Base-by-base conservation (phyloP, 2,888 invertebrate species). In the Dichetophora obliterata region DNA sequence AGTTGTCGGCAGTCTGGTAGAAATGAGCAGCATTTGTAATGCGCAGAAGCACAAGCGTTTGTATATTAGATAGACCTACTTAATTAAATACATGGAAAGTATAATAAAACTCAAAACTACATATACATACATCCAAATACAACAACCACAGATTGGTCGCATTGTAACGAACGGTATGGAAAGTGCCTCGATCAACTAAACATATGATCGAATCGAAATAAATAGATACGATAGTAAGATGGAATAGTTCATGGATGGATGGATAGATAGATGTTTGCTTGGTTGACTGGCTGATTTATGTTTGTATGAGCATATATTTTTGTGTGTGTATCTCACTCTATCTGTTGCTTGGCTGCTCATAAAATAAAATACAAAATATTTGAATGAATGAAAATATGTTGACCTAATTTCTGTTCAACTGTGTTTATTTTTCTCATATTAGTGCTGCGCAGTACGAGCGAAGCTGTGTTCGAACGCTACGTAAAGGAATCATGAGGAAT, bases 331-430 rank as follows among this genome's bases (percentile, higher is more conserved):
- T 71, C 34, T 71, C 37, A n/a, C 3, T 54, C 19, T 50, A 24
- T 70, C 22, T 50, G 19, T 27, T n/a, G 70, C 8, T 27, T n/a
- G 54, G 54, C 54, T 54, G 54, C n/a, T 70, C 37, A 73, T n/a
- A 22, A 68, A 61, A 54, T 34, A 74, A 16, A 8, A 63, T 63
- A 37, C 43, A 34, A 50, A 74, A 63, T 61, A 48, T 31, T 31
- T 75, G 78, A 83, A 84, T 86, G 88, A 87, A 87, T 87, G 88
- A 86, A 88, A 86, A 87, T 86, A 86, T 85, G 83, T 86, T 87
- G 87, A 87, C 87, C 87, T 83, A 87, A 86, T 88, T 87, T 71
- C 84, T 78, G 75, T 76, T 78, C 43, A 48, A 69, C 43, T 61
- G 59, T 65, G 72, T 75, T 77, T 80, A 68, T 74, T 66, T 75